Percentiles rank a stretch among this genome's conserved stretches.
Evolutionary conservation across 2,888 invertebrate species (phyloP).

Genomic region (Hofmannophila pseudospretella): DNA sequence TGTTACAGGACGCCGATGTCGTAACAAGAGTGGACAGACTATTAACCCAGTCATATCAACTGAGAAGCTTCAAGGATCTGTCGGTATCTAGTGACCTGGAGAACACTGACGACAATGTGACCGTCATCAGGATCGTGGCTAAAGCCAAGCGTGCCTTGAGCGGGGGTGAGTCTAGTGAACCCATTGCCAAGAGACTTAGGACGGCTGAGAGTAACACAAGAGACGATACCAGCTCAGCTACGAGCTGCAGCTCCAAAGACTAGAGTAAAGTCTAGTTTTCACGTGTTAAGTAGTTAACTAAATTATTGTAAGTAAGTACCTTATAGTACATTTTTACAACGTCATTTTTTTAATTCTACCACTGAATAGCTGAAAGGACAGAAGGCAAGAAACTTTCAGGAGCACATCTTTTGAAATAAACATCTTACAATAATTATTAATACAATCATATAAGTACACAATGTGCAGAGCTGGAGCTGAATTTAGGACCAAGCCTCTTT

Average conservation of each 20-base stretch:
- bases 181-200: constrained; percentile 51
- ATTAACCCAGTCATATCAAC: constrained; percentile 32
- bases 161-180: constrained; percentile 51
- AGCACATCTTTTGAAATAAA: too few species aligned
- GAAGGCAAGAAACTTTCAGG: too few species aligned
- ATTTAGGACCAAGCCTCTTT: too few species aligned
- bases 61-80: constrained; percentile 30
- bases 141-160: constrained; percentile 50
- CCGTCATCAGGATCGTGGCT: constrained; percentile 37
- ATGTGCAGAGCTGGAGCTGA: too few species aligned
- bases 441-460: too few species aligned
- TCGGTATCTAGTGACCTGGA: constrained; percentile 22
- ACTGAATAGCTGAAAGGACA: too few species aligned
- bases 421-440: too few species aligned
- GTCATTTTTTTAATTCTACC: too few species aligned
- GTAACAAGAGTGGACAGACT: constrained; percentile 55
- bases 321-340: too few species aligned
- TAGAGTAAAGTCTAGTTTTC: constrained; percentile 12
- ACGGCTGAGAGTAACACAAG: constrained; percentile 28
- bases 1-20: constrained; percentile 50
- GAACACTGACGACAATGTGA: constrained; percentile 35
- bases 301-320: too few species aligned
- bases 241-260: constrained; percentile 40
- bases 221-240: constrained; percentile 49
- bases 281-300: too few species aligned